Evolutionary conservation across 2,888 invertebrate species (phyloP), one percentile per base, ranked within the genome.

Genomic region (Neria commutata): DNA sequence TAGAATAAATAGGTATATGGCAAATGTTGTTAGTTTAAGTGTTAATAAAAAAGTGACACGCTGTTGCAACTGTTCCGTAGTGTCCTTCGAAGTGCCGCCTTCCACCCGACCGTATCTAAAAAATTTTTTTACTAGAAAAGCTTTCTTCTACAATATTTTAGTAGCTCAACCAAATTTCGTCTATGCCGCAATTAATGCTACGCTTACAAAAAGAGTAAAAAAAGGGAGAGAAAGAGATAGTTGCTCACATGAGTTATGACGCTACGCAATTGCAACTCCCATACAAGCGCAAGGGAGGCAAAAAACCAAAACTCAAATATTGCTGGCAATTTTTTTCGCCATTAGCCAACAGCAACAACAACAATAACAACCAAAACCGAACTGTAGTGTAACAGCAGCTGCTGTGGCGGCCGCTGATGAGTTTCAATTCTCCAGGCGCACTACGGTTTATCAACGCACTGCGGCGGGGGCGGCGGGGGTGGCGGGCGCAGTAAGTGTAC

Each of bases 341-440:
- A 42, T 42, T 42, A 42, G 6, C 29, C 29, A 10, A 37, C 47
- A 54, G 54, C 37, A 40, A 37, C 40, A 26, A 46, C 57, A 33
- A 33, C 14, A 14, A 8, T 33, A 33, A 33, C 33, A 33, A 10
- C 33, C 33, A 33, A 33, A 33, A 8, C 10, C 10, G 33, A 33
- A 33, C 33, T 14, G 33, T 8, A 14, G n/a, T 8, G 33, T 14
- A 33, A 17, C 48, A 4, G 25, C 48, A 8, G 48, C 16, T 25
- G 5, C 48, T 10, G 48, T n/a, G n/a, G 25, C n/a, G n/a, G 29
- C 17, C 29, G 17, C 40, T 60, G 56, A 60, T 60, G 56, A 56
- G 53, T 53, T 56, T 33, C 53, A 60, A 60, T 56, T 60, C 60
- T 49, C 56, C 33, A 53, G 53, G 56, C 53, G 53, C 56, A 56